These are phyloP conservation scores for Leptosomus discolor DNA, from an alignment of 2,113 vertebrate genomes.

Conservation along the genomic window DNA sequence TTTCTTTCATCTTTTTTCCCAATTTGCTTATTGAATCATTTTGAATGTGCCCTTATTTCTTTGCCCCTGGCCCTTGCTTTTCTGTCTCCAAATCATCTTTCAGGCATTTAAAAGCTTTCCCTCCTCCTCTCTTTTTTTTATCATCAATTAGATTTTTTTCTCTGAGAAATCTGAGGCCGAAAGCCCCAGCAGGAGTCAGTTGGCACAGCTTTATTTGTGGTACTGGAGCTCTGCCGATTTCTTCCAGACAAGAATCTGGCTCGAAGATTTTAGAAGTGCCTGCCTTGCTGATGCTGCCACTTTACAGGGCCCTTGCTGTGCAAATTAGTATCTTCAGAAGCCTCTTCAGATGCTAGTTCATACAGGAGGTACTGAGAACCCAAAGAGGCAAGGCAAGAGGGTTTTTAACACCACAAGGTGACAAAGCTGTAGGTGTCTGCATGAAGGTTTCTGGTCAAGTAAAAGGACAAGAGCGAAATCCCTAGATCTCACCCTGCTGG, in stretches of 20 bases:
- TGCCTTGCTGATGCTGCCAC: not conserved
- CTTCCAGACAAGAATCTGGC: not conserved
- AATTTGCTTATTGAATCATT: slow-evolving; percentile 8
- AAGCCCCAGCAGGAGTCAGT: not conserved
- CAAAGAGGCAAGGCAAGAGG: not conserved
- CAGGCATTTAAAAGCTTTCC: not conserved
- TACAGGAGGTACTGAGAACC: not conserved
- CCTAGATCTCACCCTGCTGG: not conserved
- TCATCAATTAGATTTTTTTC: not conserved
- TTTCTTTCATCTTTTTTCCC: not conserved
- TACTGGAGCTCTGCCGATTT: not conserved
- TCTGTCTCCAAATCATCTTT: slow-evolving; percentile 22
- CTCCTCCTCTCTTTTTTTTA: not conserved
- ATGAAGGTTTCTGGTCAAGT: not conserved
- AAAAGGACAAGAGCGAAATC: not conserved
- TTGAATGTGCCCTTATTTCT: not conserved
- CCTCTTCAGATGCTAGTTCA: not conserved
- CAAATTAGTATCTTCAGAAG: not conserved
- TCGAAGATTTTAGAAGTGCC: not conserved
- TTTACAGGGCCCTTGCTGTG: not conserved
- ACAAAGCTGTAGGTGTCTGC: not conserved
- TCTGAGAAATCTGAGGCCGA: not conserved
- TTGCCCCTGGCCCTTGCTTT: not conserved
- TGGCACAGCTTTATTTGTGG: not conserved
- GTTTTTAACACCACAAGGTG: not conserved